These are phyloP conservation scores for Bubo blakistoni DNA, from an alignment of 2,113 vertebrate genomes.

Conservation along the genomic window DNA sequence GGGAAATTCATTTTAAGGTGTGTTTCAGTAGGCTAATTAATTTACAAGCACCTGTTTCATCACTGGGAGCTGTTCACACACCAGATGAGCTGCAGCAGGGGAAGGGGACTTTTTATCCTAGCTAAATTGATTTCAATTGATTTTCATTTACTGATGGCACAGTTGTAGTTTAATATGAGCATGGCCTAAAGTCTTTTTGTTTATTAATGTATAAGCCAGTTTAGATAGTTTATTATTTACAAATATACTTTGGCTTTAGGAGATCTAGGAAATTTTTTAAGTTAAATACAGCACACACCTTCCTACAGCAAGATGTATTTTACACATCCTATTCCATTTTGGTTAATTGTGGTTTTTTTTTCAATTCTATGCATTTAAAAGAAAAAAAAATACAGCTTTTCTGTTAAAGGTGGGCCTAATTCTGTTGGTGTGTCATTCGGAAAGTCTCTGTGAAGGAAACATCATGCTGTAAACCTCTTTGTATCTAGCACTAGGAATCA, in stretches of 20 bases:
- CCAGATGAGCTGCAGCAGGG: conserved; percentile 74
- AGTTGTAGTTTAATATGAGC: conserved; percentile 62
- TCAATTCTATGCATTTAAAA: background rate
- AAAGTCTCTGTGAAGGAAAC: background rate
- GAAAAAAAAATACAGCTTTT: background rate
- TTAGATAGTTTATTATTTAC: background rate
- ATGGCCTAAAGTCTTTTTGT: conserved; percentile 18
- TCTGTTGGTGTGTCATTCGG: background rate
- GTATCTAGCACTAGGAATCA: background rate
- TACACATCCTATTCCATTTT: background rate
- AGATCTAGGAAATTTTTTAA: background rate
- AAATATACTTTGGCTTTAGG: background rate
- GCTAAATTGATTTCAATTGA: conserved; percentile 81
- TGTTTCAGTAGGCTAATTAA: conserved; percentile 90
- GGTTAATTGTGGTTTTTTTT: background rate
- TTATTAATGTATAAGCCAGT: background rate
- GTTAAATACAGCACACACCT: background rate
- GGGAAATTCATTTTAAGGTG: conserved; percentile 84
- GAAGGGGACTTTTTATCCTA: conserved; percentile 71
- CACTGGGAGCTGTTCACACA: conserved; percentile 75
- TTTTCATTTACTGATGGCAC: conserved; percentile 76
- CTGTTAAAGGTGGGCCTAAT: background rate
- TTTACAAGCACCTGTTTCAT: conserved; percentile 91
- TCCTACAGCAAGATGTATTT: background rate
- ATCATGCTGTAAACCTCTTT: background rate